Base-by-base conservation (phyloP, 2,113 vertebrate species). In the Anolis carolinensis region DNA sequence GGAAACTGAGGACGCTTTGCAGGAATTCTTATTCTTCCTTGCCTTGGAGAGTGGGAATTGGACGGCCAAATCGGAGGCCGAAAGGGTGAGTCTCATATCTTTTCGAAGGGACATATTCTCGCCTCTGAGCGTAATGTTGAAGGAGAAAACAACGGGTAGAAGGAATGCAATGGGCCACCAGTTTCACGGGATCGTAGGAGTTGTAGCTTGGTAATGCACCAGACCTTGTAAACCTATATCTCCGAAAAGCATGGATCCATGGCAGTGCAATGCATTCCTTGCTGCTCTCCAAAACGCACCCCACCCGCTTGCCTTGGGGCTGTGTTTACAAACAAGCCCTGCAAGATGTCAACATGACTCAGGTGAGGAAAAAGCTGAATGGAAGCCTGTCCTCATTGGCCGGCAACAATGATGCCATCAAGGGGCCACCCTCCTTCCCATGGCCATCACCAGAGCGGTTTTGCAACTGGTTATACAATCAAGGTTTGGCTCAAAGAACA, bases 11-110 rank as follows among this genome's bases (percentile, higher is more conserved):
- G 97, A 98, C 91, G 98, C 98, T 85, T 95, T 99, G 90, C 96
- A 94, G 79, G 98, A 98, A 90, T 99, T 98, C 94, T 94, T 99
- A 1, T 95, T 97, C 87, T 98, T 97, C 94, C 96, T 99, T 81
- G 96, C 97, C 88, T 93, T 99, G 73, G 97, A 98, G 87, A 95
- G 95, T n/a, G 97, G 97, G 90, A 97, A 97, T 85, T 97, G 95
- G 93, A 96, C 79, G 0, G 98, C 97, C 77, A 97, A 96, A 95
- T 94, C 88, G 30, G 97, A 98, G 90, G 97, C 96, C 4, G 95
- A 97, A 52, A 98, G 95, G 97, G 98, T 98, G 93, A 94, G 95
- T 93, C 91, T 48, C 36, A 79, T 86, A 65, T 84, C 65, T 65
- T 63, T 34, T 27, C 20, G 21, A 84, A 30, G 2, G 5, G 1